phyloP scores from a whole-genome alignment of 2,797 vertebrate species.

The Toxotes lorentzi region DNA sequence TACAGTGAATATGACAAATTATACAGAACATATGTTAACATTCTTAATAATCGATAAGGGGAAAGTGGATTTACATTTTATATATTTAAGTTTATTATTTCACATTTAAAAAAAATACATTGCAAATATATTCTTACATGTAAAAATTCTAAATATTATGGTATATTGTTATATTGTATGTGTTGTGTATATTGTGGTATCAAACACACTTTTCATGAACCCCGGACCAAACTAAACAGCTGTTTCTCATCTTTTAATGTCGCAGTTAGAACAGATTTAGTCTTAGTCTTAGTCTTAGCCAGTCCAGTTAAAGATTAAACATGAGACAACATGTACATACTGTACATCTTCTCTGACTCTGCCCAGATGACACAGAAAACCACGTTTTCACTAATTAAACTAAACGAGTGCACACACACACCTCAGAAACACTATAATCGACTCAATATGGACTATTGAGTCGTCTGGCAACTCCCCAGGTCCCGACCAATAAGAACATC shows the following conservation, averaged over 20 bases:
- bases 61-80: neutral
- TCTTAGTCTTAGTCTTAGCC: neutral
- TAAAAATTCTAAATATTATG: neutral
- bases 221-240: neutral
- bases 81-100: neutral
- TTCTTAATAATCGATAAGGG: neutral
- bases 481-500: conserved; percentile 67
- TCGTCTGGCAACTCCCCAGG: conserved; percentile 61
- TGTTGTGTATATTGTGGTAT: neutral
- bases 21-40: neutral
- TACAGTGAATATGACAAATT: neutral
- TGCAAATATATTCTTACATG: neutral
- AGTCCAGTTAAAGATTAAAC: conserved; percentile 58
- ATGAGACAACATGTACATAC: conserved; percentile 19
- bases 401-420: conserved; percentile 49
- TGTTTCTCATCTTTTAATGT: conserved; percentile 11
- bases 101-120: neutral
- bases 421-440: conserved; percentile 59
- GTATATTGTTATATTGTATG: neutral
- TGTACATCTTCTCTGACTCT: conserved; percentile 29
- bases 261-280: neutral
- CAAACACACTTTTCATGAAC: neutral
- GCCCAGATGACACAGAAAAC: conserved; percentile 35
- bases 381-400: conserved; percentile 55
- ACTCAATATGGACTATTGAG: conserved; percentile 65